Base-by-base conservation (phyloP, 2,113 vertebrate species). In the Cinclus cinclus region DNA sequence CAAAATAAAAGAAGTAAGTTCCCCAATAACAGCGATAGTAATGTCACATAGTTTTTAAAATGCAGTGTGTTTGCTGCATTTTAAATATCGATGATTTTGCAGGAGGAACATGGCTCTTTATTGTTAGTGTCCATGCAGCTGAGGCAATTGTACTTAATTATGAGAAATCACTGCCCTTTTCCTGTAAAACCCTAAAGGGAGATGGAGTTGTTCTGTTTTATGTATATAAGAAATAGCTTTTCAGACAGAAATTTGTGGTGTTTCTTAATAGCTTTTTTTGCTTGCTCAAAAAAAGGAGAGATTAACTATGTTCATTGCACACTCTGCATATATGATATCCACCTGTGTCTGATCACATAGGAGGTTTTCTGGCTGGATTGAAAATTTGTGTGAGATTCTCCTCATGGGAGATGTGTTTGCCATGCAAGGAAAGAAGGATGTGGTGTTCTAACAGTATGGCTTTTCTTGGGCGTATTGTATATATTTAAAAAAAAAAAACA, bases 131-230 rank as follows among this genome's bases (percentile, higher is more conserved):
- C 71, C 31, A 7, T 31, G 56, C 21, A 76, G 42, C n/a, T 4
- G 11, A 93, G 42, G 15, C 22, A 77, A 79, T 60, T 84, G 49
- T 79, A 81, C 83, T 91, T 96, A 93, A 89, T 94, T 73, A 86
- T 39, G 41, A 86, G 64, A 93, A 90, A 91, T 65, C 42, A 52
- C 41, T 92, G 68, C 53, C 42, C n/a, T 73, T 92, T 78, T 90
- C 60, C 64, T 80, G 28, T 68, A 86, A 94, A 90, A 58, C 30
- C 33, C 64, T 74, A 56, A 70, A 69, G 83, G 37, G 22, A 92
- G 41, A 46, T 53, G 53, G 52, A 92, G 31, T 91, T 96, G 33
- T 63, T 91, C 63, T 89, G 19, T 46, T 91, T 85, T 74, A 63
- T 22, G 39, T 42, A 65, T 0, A 0, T 56, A 80, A 89, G 74